phyloP scores from a whole-genome alignment of 1,140 invertebrate species.

The Eriosoma lanigerum region DNA sequence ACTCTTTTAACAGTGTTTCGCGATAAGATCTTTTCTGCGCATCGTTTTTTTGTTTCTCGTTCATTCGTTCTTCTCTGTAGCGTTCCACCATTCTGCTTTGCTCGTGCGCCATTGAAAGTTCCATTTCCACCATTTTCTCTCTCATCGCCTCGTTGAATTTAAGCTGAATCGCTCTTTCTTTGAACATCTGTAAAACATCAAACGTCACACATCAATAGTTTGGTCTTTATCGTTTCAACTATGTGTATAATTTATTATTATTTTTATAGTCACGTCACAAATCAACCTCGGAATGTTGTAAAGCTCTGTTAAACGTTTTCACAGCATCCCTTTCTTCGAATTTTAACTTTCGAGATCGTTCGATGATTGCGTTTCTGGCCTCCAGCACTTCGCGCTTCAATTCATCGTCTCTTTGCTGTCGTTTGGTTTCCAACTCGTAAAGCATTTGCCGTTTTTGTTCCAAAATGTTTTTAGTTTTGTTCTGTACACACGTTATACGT shows the following conservation, averaged over 20 bases:
- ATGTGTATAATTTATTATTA: background rate
- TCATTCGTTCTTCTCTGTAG: background rate
- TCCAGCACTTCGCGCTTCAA: background rate
- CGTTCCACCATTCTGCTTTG: background rate
- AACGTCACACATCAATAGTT: background rate
- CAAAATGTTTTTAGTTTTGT: slow-evolving; percentile 30
- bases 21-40: background rate
- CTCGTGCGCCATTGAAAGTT: background rate
- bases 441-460: slow-evolving; percentile 25
- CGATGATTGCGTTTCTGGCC: background rate
- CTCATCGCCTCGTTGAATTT: background rate
- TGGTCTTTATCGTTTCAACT: background rate
- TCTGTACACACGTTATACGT: slow-evolving; percentile 2
- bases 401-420: background rate
- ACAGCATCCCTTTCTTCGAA: slow-evolving; percentile 26
- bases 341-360: background rate
- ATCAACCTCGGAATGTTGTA: slow-evolving; percentile 19
- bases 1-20: slow-evolving; percentile 23
- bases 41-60: background rate
- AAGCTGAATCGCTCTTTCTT: slow-evolving; percentile 23
- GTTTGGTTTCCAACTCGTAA: slow-evolving; percentile 1
- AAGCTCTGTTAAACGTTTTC: slow-evolving; percentile 25
- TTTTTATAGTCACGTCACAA: too few species aligned
- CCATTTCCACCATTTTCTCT: background rate
- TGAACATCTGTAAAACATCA: background rate